These are phyloP conservation scores for Alentia gelatinosa DNA, from an alignment of 2,888 invertebrate genomes.

Conservation along the genomic window DNA sequence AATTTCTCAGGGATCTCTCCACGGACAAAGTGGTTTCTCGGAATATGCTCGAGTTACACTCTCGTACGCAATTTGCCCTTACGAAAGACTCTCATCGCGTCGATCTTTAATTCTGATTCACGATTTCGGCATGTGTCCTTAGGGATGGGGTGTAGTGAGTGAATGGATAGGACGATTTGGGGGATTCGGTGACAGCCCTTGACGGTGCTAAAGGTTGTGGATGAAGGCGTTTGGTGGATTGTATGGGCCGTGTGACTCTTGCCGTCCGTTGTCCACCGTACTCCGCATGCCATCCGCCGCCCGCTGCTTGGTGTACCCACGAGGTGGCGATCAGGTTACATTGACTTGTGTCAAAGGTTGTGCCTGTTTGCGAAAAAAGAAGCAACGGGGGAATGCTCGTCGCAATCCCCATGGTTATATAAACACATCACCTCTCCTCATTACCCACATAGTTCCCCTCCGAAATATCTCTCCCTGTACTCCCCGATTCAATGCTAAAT, in stretches of 20 bases:
- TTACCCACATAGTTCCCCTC: background rate
- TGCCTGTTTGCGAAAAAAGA: background rate
- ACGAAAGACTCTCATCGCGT: no score
- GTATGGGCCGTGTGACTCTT: background rate
- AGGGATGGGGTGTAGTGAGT: no score
- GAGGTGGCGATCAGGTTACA: background rate
- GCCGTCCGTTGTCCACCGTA: background rate
- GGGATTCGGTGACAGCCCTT: background rate
- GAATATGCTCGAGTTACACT: no score
- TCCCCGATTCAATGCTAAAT: no score
- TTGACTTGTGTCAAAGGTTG: constrained; percentile 19
- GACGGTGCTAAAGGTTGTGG: background rate
- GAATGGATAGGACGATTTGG: no score
- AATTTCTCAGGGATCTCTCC: no score
- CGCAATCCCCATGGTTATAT: background rate
- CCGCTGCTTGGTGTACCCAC: background rate
- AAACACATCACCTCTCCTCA: background rate
- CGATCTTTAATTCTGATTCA: no score
- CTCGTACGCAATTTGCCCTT: no score
- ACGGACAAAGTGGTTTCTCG: no score
- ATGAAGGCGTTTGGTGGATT: background rate
- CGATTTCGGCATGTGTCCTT: no score
- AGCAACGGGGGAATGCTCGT: background rate
- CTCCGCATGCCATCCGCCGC: background rate
- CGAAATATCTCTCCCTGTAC: background rate